These are phyloP conservation scores for Propithecus coquereli DNA, from an alignment of 2,113 vertebrate species.

Conservation along the genomic window DNA sequence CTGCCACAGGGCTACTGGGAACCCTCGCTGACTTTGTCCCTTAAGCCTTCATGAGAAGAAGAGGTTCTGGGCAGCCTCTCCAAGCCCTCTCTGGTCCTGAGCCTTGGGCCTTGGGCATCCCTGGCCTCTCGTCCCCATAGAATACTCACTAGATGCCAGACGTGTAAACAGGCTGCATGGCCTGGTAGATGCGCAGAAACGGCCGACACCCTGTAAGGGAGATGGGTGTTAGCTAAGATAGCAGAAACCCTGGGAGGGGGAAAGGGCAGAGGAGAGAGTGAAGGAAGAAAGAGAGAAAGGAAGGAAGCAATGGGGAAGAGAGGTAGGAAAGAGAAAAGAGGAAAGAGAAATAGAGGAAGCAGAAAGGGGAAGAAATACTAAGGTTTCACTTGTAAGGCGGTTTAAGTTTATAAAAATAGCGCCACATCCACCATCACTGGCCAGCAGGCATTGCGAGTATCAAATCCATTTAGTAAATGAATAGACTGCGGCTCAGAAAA, in stretches of 20 bases:
- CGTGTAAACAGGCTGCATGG: constrained; percentile 98
- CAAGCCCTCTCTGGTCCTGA: fast-evolving
- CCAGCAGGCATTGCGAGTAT: background rate
- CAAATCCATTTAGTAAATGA: background rate
- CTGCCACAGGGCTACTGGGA: background rate
- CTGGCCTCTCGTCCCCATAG: background rate
- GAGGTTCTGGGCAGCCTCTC: background rate
- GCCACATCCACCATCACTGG: no score
- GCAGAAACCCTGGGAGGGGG: background rate
- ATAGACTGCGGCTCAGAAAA: background rate
- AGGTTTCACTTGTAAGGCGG: background rate
- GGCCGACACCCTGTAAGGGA: constrained; percentile 92
- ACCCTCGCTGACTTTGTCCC: background rate
- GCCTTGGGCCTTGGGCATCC: background rate
- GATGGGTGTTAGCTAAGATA: constrained; percentile 32
- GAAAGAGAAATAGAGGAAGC: background rate
- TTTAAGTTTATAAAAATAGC: background rate
- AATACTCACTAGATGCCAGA: constrained; percentile 98
- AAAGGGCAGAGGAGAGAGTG: background rate
- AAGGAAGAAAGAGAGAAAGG: background rate
- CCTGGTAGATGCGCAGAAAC: constrained; percentile 99
- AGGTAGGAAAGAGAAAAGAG: background rate
- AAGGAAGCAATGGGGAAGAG: background rate
- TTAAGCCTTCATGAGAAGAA: background rate
- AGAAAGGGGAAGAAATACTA: background rate